A percentile compares a stretch with the other conserved stretches of the same genome.
Conservation (phyloP, 2,888 invertebrate species). For the Calameuta pallipes region DNA sequence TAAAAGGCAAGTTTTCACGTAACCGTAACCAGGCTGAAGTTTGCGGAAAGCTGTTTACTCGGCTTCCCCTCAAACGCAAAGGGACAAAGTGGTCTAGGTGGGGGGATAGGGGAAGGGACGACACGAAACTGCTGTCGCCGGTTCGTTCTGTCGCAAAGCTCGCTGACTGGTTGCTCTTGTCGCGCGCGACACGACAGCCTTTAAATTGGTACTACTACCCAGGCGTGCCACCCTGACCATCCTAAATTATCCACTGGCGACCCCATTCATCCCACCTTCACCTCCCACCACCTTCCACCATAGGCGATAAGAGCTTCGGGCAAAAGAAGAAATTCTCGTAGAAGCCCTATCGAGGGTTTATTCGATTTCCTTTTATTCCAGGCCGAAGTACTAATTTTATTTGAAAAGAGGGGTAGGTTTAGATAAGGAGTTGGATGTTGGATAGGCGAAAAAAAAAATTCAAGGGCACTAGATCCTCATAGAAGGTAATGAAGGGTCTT, state of each 20-base stretch:
- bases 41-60: background rate
- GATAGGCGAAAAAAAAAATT: background rate
- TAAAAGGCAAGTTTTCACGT: background rate
- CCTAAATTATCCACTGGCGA: background rate
- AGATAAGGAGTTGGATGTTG: background rate
- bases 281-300: too few relatives aligned
- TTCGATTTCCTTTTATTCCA: background rate
- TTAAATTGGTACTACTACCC: background rate
- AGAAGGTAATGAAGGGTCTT: background rate
- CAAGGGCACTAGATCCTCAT: background rate
- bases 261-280: too few relatives aligned
- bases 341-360: background rate
- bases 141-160: background rate
- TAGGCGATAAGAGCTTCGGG: background rate
- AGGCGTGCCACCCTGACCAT: background rate
- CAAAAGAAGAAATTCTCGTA: background rate
- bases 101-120: background rate
- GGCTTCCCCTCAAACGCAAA: background rate
- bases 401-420: background rate
- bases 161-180: background rate
- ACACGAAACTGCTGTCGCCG: background rate
- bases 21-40: background rate
- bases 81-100: background rate
- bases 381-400: background rate
- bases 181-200: background rate